Evolutionary conservation across 1,140 invertebrate genomes (phyloP).

Genomic region (Penaeus vannamei): DNA sequence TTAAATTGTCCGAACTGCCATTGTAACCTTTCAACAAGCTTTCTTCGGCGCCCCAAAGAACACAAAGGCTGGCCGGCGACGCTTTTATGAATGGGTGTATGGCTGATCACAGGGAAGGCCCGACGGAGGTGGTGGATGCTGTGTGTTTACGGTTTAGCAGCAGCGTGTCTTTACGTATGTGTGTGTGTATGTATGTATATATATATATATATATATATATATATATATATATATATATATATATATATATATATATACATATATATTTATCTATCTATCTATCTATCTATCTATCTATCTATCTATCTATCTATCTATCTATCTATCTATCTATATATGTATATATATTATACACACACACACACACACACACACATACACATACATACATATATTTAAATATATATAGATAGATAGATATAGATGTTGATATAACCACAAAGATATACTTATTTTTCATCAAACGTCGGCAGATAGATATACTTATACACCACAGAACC

Average conservation of each 20-base stretch:
- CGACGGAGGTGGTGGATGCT: no score
- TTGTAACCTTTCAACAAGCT: no score
- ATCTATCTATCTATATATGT: not conserved
- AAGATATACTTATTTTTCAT: not conserved
- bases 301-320: not conserved
- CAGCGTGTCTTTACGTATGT: no score
- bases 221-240: constrained; percentile 1
- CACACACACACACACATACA: not conserved
- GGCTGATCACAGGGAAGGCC: no score
- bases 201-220: not conserved
- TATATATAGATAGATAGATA: not conserved
- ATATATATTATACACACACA: not conserved
- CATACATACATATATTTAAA: not conserved
- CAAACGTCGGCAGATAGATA: not conserved
- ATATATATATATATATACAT: not conserved
- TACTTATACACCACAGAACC: not conserved
- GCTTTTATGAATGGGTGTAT: no score
- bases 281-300: not conserved
- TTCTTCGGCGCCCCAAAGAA: no score
- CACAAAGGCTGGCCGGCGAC: no score
- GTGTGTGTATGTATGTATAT: not conserved
- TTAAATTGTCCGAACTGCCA: no score
- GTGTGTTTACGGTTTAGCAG: no score
- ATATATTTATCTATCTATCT: not conserved
- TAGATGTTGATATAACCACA: not conserved